phyloP scores from a whole-genome alignment of 2,797 vertebrate genomes.

The Botia almorhae region DNA sequence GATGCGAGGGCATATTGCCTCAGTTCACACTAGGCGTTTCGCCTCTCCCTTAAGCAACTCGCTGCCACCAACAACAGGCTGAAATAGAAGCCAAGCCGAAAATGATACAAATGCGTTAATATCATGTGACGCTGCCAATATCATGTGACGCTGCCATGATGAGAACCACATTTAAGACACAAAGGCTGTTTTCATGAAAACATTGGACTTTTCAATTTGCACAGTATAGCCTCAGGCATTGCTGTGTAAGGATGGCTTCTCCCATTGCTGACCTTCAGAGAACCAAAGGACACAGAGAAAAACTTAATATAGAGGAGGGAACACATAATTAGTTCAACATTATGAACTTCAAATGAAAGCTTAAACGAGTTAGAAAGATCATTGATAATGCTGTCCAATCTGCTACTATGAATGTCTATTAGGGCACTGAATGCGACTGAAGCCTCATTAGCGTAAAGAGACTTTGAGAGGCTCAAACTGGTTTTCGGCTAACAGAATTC shows the following conservation, averaged over 20 bases:
- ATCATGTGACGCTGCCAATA: neutral
- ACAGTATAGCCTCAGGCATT: neutral
- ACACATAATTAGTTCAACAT: constrained; percentile 11
- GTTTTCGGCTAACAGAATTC: neutral
- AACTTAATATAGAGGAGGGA: neutral
- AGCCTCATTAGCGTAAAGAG: neutral
- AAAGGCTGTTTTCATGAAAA: constrained; percentile 52
- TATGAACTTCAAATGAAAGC: neutral
- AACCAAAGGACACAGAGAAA: neutral
- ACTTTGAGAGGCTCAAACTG: neutral
- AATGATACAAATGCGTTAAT: neutral
- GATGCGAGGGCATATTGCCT: constrained; percentile 60
- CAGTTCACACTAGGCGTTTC: constrained; percentile 33
- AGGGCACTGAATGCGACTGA: neutral
- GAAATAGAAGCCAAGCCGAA: neutral
- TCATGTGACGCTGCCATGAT: constrained; percentile 17
- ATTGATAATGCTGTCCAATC: neutral
- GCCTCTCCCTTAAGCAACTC: neutral
- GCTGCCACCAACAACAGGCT: neutral
- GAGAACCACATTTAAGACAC: constrained; percentile 61
- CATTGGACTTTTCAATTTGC: constrained; percentile 45
- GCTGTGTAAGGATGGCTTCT: constrained; percentile 17
- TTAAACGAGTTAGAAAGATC: constrained; percentile 17
- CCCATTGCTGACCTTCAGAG: neutral
- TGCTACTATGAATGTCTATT: constrained; percentile 6